Base-by-base conservation (phyloP, 2,113 vertebrate species). In the Myrmophylax atrothorax region DNA sequence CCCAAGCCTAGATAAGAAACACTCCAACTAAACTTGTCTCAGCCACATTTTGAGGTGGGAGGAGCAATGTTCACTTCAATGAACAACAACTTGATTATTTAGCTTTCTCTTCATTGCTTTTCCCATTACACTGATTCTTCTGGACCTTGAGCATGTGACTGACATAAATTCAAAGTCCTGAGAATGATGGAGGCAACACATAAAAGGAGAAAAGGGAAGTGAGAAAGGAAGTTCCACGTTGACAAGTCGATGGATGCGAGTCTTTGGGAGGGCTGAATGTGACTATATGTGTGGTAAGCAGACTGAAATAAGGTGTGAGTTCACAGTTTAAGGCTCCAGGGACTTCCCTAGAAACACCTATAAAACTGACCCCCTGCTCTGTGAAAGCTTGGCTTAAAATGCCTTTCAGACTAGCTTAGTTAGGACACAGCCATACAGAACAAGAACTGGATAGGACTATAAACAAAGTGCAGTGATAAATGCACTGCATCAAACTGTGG, bases 91-190 rank as follows among this genome's bases (percentile, higher is more conserved):
- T 78, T 94, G 86, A 89, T 75, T 93, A 78, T 84, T 96, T 84
- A 96, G 56, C 56, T 68, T 84, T 89, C 68, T 63, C 44, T 14
- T 47, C 69, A 80, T 1, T 62, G 80, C 73, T 93, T 94, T 93
- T 94, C 69, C 66, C 92, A 87, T 92, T 79, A 88, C 66, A 73
- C 23, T 25, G 72, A 81, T 95, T 93, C 90, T 95, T 95, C 92
- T 89, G 92, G 88, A 77, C 31, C 52, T 59, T 93, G 95, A 94
- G 49, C 90, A 78, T 2, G 47, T 93, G 93, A 95, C 49, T 95
- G 92, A 93, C 88, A 92, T 33, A 66, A 81, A 90, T 47, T 93
- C 90, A 93, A 78, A 91, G 74, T 52, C 68, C 72, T 53, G 37
- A 92, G 76, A 88, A 67, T 72, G 79, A 60, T 0, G 16, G 76